phyloP scores from a whole-genome alignment of 2,113 vertebrate species.

The Corythornis cristatus region DNA sequence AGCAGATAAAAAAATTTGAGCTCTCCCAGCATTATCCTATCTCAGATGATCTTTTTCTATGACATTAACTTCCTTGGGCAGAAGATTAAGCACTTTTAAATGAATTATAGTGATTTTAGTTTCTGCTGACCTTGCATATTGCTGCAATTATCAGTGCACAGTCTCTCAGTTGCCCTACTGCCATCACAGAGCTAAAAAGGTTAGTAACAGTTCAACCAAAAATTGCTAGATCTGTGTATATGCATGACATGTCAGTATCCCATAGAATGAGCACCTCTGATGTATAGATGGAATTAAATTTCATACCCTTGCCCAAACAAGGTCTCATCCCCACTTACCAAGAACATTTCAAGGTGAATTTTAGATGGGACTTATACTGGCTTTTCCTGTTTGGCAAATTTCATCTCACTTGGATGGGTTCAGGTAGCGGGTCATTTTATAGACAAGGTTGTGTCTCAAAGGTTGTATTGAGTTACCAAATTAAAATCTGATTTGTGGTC shows the following conservation, averaged over 20 bases:
- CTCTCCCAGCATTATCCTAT: neutral
- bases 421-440: neutral
- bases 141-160: neutral
- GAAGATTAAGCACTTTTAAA: slow-evolving; percentile 20
- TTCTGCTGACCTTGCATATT: slow-evolving; percentile 14
- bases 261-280: neutral
- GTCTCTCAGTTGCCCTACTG: neutral
- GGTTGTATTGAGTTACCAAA: neutral
- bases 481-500: neutral
- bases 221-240: neutral
- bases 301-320: neutral
- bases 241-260: neutral
- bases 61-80: neutral
- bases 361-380: neutral
- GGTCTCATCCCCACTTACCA: neutral
- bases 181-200: neutral
- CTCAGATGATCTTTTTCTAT: slow-evolving; percentile 18
- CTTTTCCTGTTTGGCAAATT: neutral
- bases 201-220: neutral
- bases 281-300: neutral
- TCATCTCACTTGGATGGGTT: neutral
- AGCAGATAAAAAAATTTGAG: neutral
- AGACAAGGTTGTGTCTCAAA: neutral
- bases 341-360: neutral
- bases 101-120: neutral